Evolutionary conservation across 2,113 vertebrate genomes (phyloP), one percentile per base, ranked within the genome.

Genomic region (Callocephalon fimbriatum): DNA sequence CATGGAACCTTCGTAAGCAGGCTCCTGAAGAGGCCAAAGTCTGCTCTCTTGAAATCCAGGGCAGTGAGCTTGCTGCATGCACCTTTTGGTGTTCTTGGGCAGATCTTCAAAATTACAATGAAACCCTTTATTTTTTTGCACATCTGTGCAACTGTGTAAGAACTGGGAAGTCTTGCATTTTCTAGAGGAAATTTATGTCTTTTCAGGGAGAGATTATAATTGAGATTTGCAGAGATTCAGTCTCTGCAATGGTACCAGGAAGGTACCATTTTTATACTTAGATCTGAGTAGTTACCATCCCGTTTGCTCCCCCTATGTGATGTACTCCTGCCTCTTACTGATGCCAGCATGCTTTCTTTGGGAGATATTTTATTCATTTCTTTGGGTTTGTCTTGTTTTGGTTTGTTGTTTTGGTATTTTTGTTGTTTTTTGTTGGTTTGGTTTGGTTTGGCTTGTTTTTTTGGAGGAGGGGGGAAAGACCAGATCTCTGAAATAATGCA

Each of bases 391-490:
- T 9, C 54, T 58, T 58, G 32, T 6, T n/a, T 48, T 6, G 25
- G 47, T 44, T 79, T 21, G 19, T n/a, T 68, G 17, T 19, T 35
- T 12, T 31, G 29, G 9, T 20, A 12, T 32, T 31, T 32, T 26
- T 18, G 9, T 7, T 27, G 5, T 22, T 14, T 10, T 42, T 48
- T 48, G 5, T 25, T 66, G 19, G 12, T 32, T 58, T 81, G 6
- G 1, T 38, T 45, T 65, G 22, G 26, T 10, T 15, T 70, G 18
- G 6, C 12, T 19, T 8, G 40, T 10, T 45, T 75, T 26, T n/a
- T 44, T 15, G 6, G 7, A 10, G 11, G 7, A 8, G 1, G 6
- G 3, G 5, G 22, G 9, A 22, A 23, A 53, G 12, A 53, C 7
- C 18, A 40, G 23, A 40, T 37, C 7, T 31, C 27, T 79, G 22